These are phyloP conservation scores for Lucinisca nassula DNA, from an alignment of 2,888 invertebrate genomes.

Conservation along the genomic window DNA sequence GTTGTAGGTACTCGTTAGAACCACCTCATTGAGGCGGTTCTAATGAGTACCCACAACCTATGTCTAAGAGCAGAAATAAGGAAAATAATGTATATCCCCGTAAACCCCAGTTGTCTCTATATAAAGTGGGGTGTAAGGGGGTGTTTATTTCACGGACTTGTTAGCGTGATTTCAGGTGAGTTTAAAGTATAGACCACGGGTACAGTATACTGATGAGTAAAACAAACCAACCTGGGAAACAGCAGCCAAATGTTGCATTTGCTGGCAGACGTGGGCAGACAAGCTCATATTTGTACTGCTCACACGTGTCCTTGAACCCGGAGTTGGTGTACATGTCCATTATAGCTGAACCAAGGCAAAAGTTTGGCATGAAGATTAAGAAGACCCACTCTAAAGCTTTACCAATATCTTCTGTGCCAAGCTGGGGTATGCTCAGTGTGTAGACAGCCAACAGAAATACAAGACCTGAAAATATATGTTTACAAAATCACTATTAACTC, in stretches of 20 bases:
- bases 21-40: too few relatives aligned
- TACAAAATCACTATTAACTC: too few relatives aligned
- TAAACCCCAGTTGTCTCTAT: too few relatives aligned
- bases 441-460: conserved; percentile 92
- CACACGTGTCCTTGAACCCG: conserved; percentile 68
- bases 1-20: too few relatives aligned
- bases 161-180: too few relatives aligned
- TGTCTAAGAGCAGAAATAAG: too few relatives aligned
- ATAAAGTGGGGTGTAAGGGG: too few relatives aligned
- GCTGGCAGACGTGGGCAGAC: neutral
- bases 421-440: conserved; percentile 90
- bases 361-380: conserved; percentile 92
- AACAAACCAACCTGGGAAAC: neutral
- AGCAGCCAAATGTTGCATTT: neutral
- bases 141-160: too few relatives aligned
- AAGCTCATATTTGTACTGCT: neutral
- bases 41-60: too few relatives aligned
- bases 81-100: too few relatives aligned
- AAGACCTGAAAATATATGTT: conserved; percentile 92
- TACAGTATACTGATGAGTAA: too few relatives aligned
- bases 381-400: conserved; percentile 91
- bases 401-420: conserved; percentile 90
- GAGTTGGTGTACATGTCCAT: conserved; percentile 88
- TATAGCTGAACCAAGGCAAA: conserved; percentile 89
- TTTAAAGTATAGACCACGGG: too few relatives aligned